Conservation (phyloP, 2,888 invertebrate species). For the Oxystoma pomonae region DNA sequence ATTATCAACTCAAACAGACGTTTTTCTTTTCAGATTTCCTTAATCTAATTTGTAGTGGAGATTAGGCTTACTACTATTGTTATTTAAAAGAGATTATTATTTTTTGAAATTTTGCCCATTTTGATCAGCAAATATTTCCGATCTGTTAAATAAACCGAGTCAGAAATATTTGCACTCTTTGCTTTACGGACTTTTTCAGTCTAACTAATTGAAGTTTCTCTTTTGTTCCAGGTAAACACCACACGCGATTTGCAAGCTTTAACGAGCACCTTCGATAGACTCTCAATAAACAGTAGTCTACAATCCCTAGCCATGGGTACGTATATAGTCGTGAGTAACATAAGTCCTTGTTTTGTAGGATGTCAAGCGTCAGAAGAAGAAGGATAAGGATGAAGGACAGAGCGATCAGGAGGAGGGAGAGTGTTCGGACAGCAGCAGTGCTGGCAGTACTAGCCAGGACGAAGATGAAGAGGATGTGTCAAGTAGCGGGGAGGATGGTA, state of each 20-base stretch:
- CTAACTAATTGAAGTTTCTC: not conserved
- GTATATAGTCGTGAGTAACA: conserved; percentile 43
- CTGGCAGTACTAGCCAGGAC: conserved; percentile 24
- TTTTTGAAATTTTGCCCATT: too few relatives aligned
- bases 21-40: too few relatives aligned
- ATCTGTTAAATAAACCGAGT: too few relatives aligned
- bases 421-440: conserved; percentile 53
- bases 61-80: too few relatives aligned
- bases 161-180: too few relatives aligned
- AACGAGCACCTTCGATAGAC: conserved; percentile 42
- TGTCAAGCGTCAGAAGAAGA: conserved; percentile 30
- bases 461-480: conserved; percentile 15
- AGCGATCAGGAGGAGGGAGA: conserved; percentile 61
- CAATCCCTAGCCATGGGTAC: conserved; percentile 54
- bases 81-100: too few relatives aligned
- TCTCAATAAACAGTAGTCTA: conserved; percentile 50
- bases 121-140: too few relatives aligned
- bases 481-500: conserved; percentile 10
- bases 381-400: conserved; percentile 13
- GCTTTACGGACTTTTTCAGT: too few relatives aligned
- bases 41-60: too few relatives aligned
- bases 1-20: too few relatives aligned
- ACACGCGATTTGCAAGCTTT: conserved; percentile 43
- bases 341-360: conserved; percentile 43
- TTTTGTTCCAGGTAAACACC: conserved; percentile 45